Evolutionary conservation across 2,113 vertebrate genomes (phyloP).

Genomic region (Cyanistes caeruleus): DNA sequence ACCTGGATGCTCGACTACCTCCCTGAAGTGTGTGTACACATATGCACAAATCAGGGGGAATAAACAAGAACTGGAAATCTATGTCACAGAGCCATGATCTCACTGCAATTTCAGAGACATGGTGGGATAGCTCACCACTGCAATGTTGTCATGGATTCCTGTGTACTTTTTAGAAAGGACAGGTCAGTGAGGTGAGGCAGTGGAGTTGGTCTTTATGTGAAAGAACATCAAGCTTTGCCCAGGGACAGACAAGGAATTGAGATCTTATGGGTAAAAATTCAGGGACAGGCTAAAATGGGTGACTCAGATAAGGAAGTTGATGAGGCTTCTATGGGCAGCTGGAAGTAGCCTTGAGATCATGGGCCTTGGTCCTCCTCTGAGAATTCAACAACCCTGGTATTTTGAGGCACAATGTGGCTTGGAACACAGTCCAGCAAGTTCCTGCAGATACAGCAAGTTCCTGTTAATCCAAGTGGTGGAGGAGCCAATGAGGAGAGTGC

Average conservation of each 20-base stretch:
- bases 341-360: not conserved
- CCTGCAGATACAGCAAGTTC: not conserved
- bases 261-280: not conserved
- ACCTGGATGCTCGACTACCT: not conserved
- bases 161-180: not conserved
- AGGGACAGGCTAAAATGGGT: not conserved
- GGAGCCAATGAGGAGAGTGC: not conserved
- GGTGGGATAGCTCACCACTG: not conserved
- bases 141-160: not conserved
- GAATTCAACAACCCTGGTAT: not conserved
- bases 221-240: not conserved
- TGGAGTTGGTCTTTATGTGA: not conserved
- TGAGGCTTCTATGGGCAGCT: not conserved
- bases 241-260: not conserved
- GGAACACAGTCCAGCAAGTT: not conserved
- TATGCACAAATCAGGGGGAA: not conserved
- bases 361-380: too few relatives aligned
- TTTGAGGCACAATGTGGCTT: rapidly evolving
- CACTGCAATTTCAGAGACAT: not conserved
- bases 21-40: not conserved
- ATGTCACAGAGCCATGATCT: not conserved
- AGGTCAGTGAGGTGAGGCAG: not conserved
- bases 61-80: not conserved
- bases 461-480: not conserved
- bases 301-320: not conserved